Evolutionary conservation across 2,113 vertebrate genomes (phyloP).

Genomic region (Pelodiscus sinensis): DNA sequence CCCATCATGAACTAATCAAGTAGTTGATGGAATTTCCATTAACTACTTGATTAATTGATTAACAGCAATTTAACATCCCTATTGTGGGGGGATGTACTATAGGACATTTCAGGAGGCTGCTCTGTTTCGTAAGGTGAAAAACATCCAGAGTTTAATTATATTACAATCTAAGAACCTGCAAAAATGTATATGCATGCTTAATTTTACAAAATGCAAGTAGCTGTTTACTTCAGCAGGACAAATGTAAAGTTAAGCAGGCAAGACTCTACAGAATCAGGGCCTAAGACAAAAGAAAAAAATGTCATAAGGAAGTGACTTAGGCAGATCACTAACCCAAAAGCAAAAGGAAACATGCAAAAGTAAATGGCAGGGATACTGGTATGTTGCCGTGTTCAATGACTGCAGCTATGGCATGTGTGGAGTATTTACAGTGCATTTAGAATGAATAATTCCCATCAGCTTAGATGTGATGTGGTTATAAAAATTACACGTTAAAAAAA

Average conservation of each 20-base stretch:
- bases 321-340: not conserved
- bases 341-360: slow-evolving; percentile 12
- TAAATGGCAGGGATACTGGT: not conserved
- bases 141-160: not conserved
- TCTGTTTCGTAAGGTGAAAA: not conserved
- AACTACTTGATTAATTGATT: too few species aligned
- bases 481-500: not conserved
- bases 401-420: not conserved
- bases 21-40: too few species aligned
- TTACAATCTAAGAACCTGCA: not conserved
- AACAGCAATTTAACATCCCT: too few species aligned
- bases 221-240: not conserved
- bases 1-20: too few species aligned
- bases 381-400: not conserved
- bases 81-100: not conserved
- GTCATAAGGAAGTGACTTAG: not conserved
- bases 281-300: not conserved
- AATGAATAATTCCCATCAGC: not conserved
- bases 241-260: not conserved
- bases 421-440: not conserved
- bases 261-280: not conserved
- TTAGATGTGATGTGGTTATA: slow-evolving; percentile 21
- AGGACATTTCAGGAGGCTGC: not conserved
- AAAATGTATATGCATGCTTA: not conserved
- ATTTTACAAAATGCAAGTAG: not conserved